phyloP scores from a whole-genome alignment of 2,888 invertebrate genomes.

The Nemoura dubitans region DNA sequence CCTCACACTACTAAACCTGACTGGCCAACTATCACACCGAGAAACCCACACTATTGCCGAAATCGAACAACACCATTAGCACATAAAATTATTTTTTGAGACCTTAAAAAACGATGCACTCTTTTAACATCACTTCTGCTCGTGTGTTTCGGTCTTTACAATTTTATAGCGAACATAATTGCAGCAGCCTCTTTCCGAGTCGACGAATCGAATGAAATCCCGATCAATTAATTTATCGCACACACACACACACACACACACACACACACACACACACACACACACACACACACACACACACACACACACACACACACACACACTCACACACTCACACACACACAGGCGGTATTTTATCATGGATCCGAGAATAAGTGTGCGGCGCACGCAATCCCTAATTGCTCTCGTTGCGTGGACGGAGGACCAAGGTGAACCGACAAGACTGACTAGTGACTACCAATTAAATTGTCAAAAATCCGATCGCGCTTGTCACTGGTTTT shows the following conservation, averaged over 20 bases:
- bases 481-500: neutral
- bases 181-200: neutral
- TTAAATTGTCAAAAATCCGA: slow-evolving; percentile 12
- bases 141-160: neutral
- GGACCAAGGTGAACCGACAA: neutral
- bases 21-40: too few species aligned
- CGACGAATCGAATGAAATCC: neutral
- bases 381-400: neutral
- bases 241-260: neutral
- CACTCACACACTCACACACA: too few species aligned
- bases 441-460: neutral
- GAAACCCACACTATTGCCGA: too few species aligned
- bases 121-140: neutral
- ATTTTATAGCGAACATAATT: neutral
- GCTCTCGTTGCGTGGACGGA: neutral
- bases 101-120: neutral
- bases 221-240: neutral
- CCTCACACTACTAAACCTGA: neutral
- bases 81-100: too few species aligned
- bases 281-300: neutral
- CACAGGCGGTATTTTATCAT: neutral
- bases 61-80: too few species aligned
- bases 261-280: neutral
- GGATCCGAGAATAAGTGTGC: neutral
- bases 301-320: neutral